Base-by-base conservation (phyloP, 2,888 invertebrate genomes). In the Chrysomela aeneicollis region DNA sequence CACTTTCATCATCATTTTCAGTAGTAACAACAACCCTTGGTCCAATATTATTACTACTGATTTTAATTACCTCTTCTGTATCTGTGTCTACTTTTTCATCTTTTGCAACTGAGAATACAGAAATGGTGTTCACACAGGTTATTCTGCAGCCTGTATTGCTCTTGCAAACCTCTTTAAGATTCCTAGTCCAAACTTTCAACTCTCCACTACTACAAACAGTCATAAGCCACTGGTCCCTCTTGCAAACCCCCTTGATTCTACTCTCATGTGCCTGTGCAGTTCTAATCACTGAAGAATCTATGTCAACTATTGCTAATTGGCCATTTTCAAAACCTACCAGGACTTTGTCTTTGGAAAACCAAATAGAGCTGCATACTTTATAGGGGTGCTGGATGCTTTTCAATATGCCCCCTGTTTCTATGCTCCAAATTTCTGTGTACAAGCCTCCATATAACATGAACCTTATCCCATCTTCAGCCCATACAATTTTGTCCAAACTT, bases 161-260 rank as follows among this genome's bases (percentile, higher is more conserved):
- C 61, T 84, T 85, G 42, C 87, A 86, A 68, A 90, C 79, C 79
- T 89, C 85, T 74, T 81, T 75, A 75, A 89, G 74, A 73, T 80
- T 61, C 73, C 75, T 71, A 67, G 79, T 84, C 92, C 92, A 95
- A 0, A 93, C 82, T 82, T 92, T 92, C 52, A 95, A 84, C 77
- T 90, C 89, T 0, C 95, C 95, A 66, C 88, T 87, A 82, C 94
- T 95, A 5, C 92, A 91, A 17, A 89, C 90, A 32, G 92, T 89
- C 57, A 89, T 88, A 21, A 93, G 77, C 73, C 85, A 85, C 57
- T 86, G 81, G 55, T 87, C 85, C 60, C 85, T 82, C 75, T 82
- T 85, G 61, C 84, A 83, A 68, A 93, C 81, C 72, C 88, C 87
- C 79, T 93, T 92, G 0, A 94, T 87, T 78, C 94, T 86, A 52